Evolutionary conservation across 2,888 invertebrate genomes (phyloP), one percentile per base, ranked within the genome.

Genomic region (Polydesmus complanatus): DNA sequence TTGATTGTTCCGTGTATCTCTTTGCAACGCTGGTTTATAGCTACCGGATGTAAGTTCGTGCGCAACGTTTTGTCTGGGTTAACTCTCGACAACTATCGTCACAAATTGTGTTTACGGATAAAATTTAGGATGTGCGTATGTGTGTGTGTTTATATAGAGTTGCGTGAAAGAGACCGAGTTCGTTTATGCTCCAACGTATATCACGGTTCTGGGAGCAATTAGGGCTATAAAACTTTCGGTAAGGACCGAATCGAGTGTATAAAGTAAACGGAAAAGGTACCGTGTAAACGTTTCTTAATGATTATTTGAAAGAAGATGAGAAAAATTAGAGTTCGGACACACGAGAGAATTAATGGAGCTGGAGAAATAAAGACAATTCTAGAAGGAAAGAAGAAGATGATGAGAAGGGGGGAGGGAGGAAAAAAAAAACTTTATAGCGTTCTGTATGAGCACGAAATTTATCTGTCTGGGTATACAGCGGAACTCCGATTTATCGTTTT

Each of bases 281-380:
- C 58, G 58, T 51, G 51, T 58, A 58, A 58, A 58, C 58, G 58
- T 58, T 58, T 58, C 58, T 58, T 58, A 58, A 58, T 58, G 58
- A 58, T 58, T 58, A 58, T 58, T 49, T 25, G 47, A 37, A 37
- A 37, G 37, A 37, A 37, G 37, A 8, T 37, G 37, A 37, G 37
- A 37, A 37, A 37, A n/a, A n/a, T n/a, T n/a, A n/a, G n/a, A n/a
- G n/a, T n/a, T n/a, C n/a, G n/a, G n/a, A n/a, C n/a, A n/a, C n/a
- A n/a, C n/a, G n/a, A n/a, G n/a, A n/a, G n/a, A n/a, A n/a, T n/a
- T n/a, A n/a, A n/a, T n/a, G 26, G 55, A 55, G 27, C 55, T 27
- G 27, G 27, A 55, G 21, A 27, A 22, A 27, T 27, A 55, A 22
- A 47, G 48, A 14, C 11, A 18, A 47, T 18, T 47, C 11, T 18